Conservation (phyloP, 2,113 vertebrate species). For the Alexandromys fortis region DNA sequence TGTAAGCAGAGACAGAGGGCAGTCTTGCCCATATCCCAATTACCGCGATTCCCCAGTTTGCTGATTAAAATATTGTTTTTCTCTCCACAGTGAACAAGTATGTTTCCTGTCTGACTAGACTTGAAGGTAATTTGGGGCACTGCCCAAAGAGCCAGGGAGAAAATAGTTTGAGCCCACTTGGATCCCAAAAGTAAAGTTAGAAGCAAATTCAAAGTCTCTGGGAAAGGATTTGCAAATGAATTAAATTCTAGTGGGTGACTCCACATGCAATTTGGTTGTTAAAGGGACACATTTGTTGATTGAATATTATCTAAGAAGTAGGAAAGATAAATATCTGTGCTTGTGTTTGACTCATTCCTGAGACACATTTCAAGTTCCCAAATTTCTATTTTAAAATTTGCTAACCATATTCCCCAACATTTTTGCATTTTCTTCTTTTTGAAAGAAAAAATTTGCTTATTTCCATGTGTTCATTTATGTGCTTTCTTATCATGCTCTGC, state of each 20-base stretch:
- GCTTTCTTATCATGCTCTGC: background rate
- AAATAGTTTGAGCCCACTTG: background rate
- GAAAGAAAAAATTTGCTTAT: background rate
- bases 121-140: background rate
- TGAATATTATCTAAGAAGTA: constrained; percentile 33
- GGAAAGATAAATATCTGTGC: constrained; percentile 67
- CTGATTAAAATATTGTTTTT: background rate
- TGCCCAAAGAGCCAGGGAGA: background rate
- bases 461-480: background rate
- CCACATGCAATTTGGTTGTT: background rate
- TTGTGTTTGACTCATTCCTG: constrained; percentile 12
- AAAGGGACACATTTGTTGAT: constrained; percentile 31
- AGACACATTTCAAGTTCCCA: constrained; percentile 73
- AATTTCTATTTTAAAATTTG: constrained; percentile 52
- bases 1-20: background rate
- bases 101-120: background rate
- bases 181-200: background rate
- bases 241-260: constrained; percentile 3
- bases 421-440: constrained; percentile 48
- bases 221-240: constrained; percentile 33
- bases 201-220: no score
- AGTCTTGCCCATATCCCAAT: background rate
- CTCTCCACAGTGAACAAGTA: background rate
- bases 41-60: background rate
- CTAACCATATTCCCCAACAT: constrained; percentile 58